Conservation (phyloP, 2,113 vertebrate species). For the Apaloderma vittatum region DNA sequence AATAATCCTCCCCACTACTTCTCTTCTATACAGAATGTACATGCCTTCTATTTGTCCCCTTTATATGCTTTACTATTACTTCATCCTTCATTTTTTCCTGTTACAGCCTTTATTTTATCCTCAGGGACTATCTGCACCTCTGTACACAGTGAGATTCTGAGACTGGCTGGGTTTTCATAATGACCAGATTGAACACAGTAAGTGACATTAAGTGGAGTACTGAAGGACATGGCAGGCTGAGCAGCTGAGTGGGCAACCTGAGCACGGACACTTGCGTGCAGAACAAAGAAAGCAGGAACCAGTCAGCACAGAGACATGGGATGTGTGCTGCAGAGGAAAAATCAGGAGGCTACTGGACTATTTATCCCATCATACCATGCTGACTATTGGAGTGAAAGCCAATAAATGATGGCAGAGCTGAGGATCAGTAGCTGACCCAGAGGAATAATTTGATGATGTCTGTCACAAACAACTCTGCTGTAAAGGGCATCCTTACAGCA, state of each 20-base stretch:
- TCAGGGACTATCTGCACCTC: not conserved
- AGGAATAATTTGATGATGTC: not conserved
- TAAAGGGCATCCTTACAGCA: not conserved
- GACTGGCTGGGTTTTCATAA: not conserved
- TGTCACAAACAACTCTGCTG: not conserved
- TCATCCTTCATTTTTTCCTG: not conserved
- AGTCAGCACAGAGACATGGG: not conserved
- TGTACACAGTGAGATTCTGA: not conserved
- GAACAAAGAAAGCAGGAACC: not conserved
- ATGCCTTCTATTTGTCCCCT: not conserved
- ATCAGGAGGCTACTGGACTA: not conserved
- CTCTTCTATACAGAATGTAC: not conserved
- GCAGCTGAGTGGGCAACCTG: not conserved
- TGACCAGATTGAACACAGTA: not conserved
- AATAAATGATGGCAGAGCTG: not conserved
- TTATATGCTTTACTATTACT: not conserved
- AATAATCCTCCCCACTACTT: not conserved
- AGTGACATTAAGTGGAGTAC: not conserved
- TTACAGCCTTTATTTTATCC: not conserved
- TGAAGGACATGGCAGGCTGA: not conserved
- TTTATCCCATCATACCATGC: not conserved
- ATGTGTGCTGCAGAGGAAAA: rapidly evolving
- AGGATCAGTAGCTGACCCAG: not conserved
- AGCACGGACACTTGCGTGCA: not conserved
- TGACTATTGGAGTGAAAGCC: not conserved